These are phyloP conservation scores for Brachionichthys hirsutus DNA, from an alignment of 2,113 vertebrate genomes.

Conservation along the genomic window DNA sequence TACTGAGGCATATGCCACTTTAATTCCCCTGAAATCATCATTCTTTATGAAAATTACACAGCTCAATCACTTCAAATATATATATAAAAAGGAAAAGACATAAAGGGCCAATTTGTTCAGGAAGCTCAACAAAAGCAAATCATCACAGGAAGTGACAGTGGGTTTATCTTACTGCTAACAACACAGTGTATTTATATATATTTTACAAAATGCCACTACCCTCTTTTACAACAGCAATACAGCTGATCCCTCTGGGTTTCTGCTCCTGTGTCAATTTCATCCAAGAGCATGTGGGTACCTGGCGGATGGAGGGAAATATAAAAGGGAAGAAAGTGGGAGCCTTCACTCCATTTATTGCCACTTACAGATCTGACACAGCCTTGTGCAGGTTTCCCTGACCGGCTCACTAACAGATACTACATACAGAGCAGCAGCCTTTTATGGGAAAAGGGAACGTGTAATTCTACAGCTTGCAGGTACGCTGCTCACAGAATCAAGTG, in stretches of 20 bases:
- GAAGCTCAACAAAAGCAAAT: background rate
- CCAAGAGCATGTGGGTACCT: background rate
- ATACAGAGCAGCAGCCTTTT: conserved; percentile 13
- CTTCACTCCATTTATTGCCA: conserved; percentile 14
- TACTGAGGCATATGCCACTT: background rate
- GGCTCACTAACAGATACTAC: conserved; percentile 1
- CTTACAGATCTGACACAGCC: conserved; percentile 15
- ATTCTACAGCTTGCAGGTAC: background rate
- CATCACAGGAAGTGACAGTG: no score
- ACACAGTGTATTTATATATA: no score
- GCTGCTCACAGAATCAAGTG: conserved; percentile 1
- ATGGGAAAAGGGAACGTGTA: background rate
- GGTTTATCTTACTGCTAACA: no score
- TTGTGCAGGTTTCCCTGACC: background rate
- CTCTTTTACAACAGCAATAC: background rate
- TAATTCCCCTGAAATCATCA: conserved; percentile 20
- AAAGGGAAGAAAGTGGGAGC: conserved; percentile 4
- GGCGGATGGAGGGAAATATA: background rate
- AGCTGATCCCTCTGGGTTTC: conserved; percentile 2
- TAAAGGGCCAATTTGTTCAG: conserved; percentile 11
- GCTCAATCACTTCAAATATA: conserved; percentile 36
- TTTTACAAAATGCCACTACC: background rate
- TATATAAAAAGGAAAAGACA: background rate
- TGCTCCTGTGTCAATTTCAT: conserved; percentile 4
- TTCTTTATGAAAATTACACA: background rate